phyloP scores from a whole-genome alignment of 2,113 vertebrate genomes.

The Spermophilus dauricus region DNA sequence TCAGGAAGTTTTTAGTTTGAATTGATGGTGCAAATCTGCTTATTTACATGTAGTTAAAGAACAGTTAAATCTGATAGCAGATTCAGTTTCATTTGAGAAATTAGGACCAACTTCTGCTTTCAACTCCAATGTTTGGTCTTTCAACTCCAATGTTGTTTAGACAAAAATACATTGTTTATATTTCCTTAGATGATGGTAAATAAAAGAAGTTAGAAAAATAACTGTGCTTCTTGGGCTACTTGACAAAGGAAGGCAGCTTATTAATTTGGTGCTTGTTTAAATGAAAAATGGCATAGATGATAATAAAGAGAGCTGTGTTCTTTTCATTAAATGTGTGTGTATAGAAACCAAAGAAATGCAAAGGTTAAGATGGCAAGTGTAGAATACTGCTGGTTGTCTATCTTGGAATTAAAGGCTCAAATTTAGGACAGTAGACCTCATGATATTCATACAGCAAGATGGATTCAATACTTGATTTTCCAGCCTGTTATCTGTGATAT shows the following conservation, averaged over 20 bases:
- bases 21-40: neutral
- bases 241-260: neutral
- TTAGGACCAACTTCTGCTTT: neutral
- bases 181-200: conserved; percentile 23
- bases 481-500: accelerated
- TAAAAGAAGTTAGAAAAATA: neutral
- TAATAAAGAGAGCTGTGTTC: neutral
- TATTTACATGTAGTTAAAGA: neutral
- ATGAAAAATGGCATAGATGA: neutral
- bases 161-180: neutral
- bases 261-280: neutral
- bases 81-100: neutral
- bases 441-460: neutral
- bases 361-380: neutral
- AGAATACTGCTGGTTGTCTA: neutral
- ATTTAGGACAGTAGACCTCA: neutral
- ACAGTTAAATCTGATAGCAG: neutral
- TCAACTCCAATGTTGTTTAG: neutral
- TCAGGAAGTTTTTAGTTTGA: neutral
- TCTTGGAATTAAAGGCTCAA: neutral
- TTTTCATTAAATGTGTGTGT: neutral
- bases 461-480: neutral
- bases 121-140: neutral
- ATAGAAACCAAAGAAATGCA: neutral
- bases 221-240: neutral